Evolutionary conservation across 2,888 invertebrate species (phyloP).

Genomic region (Eretmocerus hayati): DNA sequence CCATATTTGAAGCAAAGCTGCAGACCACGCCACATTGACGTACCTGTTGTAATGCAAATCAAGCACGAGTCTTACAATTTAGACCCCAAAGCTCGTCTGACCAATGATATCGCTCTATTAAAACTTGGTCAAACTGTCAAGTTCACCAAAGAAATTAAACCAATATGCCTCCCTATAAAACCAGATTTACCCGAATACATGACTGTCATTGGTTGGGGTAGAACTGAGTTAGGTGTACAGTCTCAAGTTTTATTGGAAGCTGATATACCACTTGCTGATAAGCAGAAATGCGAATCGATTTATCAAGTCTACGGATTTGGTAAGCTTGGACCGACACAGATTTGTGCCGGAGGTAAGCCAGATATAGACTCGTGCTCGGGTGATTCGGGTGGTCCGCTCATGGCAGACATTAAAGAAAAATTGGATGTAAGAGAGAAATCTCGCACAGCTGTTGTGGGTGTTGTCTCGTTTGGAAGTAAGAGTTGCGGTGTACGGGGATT

Average conservation of each 20-base stretch:
- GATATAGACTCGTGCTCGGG: slow-evolving; percentile 68
- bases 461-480: slow-evolving; percentile 57
- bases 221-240: slow-evolving; percentile 50
- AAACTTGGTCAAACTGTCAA: slow-evolving; percentile 52
- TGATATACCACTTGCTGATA: slow-evolving; percentile 47
- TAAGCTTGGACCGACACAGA: slow-evolving; percentile 49
- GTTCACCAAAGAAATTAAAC: slow-evolving; percentile 53
- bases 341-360: slow-evolving; percentile 65
- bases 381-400: slow-evolving; percentile 72
- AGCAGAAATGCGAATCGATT: slow-evolving; percentile 49
- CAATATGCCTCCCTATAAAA: slow-evolving; percentile 55
- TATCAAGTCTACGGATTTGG: slow-evolving; percentile 49
- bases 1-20: no score
- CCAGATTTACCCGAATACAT: slow-evolving; percentile 42
- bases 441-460: slow-evolving; percentile 51
- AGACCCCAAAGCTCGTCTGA: no score
- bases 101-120: slow-evolving; percentile 70
- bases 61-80: no score
- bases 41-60: no score
- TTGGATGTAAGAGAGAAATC: slow-evolving; percentile 27
- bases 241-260: slow-evolving; percentile 55
- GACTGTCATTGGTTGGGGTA: slow-evolving; percentile 61
- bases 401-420: slow-evolving; percentile 42
- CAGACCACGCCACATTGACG: no score
- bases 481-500: slow-evolving; percentile 51